Evolutionary conservation across 2,113 vertebrate species (phyloP).

Genomic region (Phalacrocorax carbo): DNA sequence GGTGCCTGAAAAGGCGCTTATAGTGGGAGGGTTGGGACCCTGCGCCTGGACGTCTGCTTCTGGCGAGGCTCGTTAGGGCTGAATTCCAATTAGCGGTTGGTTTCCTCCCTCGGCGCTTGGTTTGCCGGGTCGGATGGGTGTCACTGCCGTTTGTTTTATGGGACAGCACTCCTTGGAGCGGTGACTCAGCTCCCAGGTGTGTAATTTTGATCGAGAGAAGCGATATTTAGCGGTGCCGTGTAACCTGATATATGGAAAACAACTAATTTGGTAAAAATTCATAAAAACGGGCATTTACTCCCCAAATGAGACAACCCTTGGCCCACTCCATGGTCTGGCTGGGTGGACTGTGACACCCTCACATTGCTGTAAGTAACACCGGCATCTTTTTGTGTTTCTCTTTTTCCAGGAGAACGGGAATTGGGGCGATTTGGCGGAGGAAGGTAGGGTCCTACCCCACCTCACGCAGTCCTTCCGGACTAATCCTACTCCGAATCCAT

Average conservation of each 20-base stretch:
- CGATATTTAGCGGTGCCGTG: fast-evolving
- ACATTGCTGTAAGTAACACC: background rate
- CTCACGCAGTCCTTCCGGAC: background rate
- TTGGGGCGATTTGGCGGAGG: background rate
- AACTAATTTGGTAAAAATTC: fast-evolving
- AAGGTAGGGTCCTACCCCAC: background rate
- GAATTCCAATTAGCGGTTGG: background rate
- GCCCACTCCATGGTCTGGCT: fast-evolving
- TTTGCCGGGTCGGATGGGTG: background rate
- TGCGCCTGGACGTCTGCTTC: too few relatives aligned
- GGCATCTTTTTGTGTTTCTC: background rate
- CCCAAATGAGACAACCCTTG: background rate
- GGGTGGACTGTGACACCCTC: too few relatives aligned
- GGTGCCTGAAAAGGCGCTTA: too few relatives aligned
- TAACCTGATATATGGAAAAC: fast-evolving
- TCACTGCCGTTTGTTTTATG: fast-evolving
- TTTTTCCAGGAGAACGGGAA: constrained; percentile 27
- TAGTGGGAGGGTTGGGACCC: background rate
- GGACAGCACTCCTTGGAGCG: fast-evolving
- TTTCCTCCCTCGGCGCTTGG: too few relatives aligned
- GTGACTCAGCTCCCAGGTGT: fast-evolving
- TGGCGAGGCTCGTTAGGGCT: background rate
- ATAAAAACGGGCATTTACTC: fast-evolving
- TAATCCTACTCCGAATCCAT: background rate
- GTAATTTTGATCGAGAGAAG: background rate